phyloP scores from a whole-genome alignment of 2,113 vertebrate genomes.

The Chloropsis cyanopogon region DNA sequence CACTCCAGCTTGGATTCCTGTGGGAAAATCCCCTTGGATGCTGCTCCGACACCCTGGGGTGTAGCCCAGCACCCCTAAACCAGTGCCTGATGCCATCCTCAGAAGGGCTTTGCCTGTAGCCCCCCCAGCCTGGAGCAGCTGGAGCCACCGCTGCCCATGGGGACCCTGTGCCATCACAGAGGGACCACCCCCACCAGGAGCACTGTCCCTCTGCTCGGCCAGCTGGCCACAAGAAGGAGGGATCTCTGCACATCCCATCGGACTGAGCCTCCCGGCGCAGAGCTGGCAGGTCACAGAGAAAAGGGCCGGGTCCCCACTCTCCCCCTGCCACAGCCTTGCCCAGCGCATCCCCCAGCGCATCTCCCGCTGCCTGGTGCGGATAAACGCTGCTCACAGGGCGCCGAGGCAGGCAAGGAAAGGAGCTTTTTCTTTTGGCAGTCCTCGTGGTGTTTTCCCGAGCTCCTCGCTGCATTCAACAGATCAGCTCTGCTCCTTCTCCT shows the following conservation, averaged over 20 bases:
- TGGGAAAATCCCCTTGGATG: not conserved
- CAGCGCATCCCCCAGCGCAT: not conserved
- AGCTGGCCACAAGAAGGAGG: not conserved
- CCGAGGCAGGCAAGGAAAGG: not conserved
- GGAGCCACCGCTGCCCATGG: rapidly evolving
- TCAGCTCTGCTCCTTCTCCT: not conserved
- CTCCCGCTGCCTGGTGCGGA: not conserved
- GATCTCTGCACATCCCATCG: not conserved
- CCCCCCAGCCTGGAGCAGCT: not conserved
- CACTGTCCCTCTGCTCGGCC: not conserved
- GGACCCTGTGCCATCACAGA: not conserved
- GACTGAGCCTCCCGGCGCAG: rapidly evolving
- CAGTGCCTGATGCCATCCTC: not conserved
- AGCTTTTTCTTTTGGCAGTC: not conserved
- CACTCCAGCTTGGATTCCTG: rapidly evolving
- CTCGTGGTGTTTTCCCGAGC: not conserved
- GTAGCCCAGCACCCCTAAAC: not conserved
- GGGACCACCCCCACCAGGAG: rapidly evolving
- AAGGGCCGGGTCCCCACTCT: not conserved
- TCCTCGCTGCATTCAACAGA: constrained; percentile 22
- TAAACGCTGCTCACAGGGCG: not conserved
- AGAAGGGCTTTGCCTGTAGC: not conserved
- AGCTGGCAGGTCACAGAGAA: not conserved
- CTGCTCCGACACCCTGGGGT: rapidly evolving
- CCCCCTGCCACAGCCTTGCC: rapidly evolving